A percentile compares a stretch with the other conserved stretches of the same genome.
Evolutionary conservation across 2,888 invertebrate genomes (phyloP).

Genomic region (Nineta flava): DNA sequence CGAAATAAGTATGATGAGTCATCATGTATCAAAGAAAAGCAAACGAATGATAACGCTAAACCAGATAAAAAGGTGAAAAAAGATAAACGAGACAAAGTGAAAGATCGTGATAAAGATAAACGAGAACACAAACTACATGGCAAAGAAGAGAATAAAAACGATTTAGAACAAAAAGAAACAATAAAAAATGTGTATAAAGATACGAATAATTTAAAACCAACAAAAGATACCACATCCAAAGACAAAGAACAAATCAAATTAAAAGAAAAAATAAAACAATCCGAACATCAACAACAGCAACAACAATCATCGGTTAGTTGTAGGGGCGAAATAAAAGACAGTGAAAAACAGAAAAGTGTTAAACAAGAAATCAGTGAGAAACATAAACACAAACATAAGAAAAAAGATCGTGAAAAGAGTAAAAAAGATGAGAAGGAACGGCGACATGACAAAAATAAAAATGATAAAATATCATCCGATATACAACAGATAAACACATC

Average conservation of each 20-base stretch:
- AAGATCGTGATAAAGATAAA: slow-evolving; percentile 39
- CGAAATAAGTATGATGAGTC: slow-evolving; percentile 8
- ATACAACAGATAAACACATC: not conserved
- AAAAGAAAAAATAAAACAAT: slow-evolving; percentile 23
- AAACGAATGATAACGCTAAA: slow-evolving; percentile 4
- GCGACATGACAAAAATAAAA: slow-evolving; percentile 18
- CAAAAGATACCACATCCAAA: slow-evolving; percentile 24
- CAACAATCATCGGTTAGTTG: slow-evolving; percentile 15
- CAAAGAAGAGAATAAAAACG: slow-evolving; percentile 17
- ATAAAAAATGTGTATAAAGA: slow-evolving; percentile 26
- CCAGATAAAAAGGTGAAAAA: slow-evolving; percentile 32
- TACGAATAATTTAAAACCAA: slow-evolving; percentile 21
- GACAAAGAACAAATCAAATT: slow-evolving; percentile 35
- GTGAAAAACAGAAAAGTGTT: slow-evolving; percentile 23
- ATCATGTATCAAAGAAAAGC: slow-evolving; percentile 4
- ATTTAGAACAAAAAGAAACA: slow-evolving; percentile 13
- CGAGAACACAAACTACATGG: slow-evolving; percentile 23
- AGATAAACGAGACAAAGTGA: slow-evolving; percentile 46
- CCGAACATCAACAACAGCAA: slow-evolving; percentile 18
- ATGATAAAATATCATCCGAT: slow-evolving; percentile 10
- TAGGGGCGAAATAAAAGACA: slow-evolving; percentile 21
- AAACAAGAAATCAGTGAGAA: slow-evolving; percentile 32
- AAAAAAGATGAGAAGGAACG: slow-evolving; percentile 41
- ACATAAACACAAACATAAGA: slow-evolving; percentile 36
- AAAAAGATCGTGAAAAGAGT: slow-evolving; percentile 30